Evolutionary conservation across 2,113 vertebrate species (phyloP).

Genomic region (Esox niger): DNA sequence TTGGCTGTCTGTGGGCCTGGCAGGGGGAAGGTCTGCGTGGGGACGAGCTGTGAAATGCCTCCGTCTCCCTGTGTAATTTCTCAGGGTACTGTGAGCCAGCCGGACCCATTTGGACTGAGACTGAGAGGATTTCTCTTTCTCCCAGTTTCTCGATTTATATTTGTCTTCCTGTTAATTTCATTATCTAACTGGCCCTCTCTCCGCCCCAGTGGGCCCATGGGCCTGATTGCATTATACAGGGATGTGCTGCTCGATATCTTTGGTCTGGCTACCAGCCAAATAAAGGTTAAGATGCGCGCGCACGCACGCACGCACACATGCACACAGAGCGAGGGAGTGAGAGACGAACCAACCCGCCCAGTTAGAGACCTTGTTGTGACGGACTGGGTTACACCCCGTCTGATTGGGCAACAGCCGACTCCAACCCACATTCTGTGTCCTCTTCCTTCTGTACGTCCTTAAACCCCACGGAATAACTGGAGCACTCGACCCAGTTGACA

Average conservation of each 20-base stretch:
- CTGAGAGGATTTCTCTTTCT: not conserved
- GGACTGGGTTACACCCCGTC: constrained; percentile 30
- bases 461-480: not conserved
- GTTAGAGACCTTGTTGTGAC: constrained; percentile 43
- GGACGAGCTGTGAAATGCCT: constrained; percentile 70
- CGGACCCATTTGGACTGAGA: constrained; percentile 5
- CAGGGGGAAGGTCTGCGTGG: constrained; percentile 37
- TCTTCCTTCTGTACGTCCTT: not conserved
- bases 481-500: not conserved
- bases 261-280: constrained; percentile 74
- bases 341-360: not conserved
- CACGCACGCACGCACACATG: constrained; percentile 22
- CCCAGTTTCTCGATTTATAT: not conserved
- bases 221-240: constrained; percentile 70
- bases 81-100: constrained; percentile 64
- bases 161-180: not conserved
- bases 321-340: constrained; percentile 31
- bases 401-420: constrained; percentile 37
- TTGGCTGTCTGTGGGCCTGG: constrained; percentile 3
- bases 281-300: constrained; percentile 13
- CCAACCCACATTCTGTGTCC: constrained; percentile 19
- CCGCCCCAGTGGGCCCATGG: too few relatives aligned
- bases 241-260: constrained; percentile 78
- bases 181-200: not conserved
- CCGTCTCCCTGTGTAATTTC: constrained; percentile 65